Base-by-base conservation (phyloP, 2,113 vertebrate genomes). In the Paracanthobrama guichenoti region DNA sequence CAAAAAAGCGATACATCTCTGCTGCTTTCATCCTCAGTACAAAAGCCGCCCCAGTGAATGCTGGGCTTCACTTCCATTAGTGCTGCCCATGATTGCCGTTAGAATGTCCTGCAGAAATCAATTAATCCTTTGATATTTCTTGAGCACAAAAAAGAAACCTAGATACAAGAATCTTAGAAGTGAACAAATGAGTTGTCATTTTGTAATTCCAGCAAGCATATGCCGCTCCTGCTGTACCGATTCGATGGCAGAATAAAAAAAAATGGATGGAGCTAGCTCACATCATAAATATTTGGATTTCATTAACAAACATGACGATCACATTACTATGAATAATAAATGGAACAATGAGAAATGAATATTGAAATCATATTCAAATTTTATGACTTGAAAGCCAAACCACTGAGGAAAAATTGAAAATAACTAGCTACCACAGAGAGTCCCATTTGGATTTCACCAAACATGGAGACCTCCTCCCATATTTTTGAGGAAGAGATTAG, bases 251-350 rank as follows among this genome's bases (percentile, higher is more conserved):
- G 55, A 22, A 73, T n/a, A 26, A 59, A 78, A 50, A 62, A 86
- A 81, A 82, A 85, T 85, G 76, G 81, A 78, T 78, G 71, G 71
- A 72, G 66, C 53, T 79, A 6, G 35, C 60, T 57, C 81, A 78
- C 53, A 74, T 79, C 83, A 88, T 89, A 89, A 86, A 88, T 85
- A 89, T 88, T 87, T 85, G 87, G 85, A 62, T 84, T 85, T 86
- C 85, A 85, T 89, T 86, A 85, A 64, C 81, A 84, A 87, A 83
- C 85, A 87, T 79, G 62, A 81, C 66, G 71, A 77, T 71, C 66
- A 57, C 62, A 79, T 81, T 84, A 86, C 44, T 72, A 66, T 69
- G 78, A 79, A 87, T 84, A 87, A 88, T 85, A 88, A 85, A 87
- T 64, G 46, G 26, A 57, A 85, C 79, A 80, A 55, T 82, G 85